phyloP scores from a whole-genome alignment of 2,797 vertebrate genomes.

The Rhabdomys pumilio region DNA sequence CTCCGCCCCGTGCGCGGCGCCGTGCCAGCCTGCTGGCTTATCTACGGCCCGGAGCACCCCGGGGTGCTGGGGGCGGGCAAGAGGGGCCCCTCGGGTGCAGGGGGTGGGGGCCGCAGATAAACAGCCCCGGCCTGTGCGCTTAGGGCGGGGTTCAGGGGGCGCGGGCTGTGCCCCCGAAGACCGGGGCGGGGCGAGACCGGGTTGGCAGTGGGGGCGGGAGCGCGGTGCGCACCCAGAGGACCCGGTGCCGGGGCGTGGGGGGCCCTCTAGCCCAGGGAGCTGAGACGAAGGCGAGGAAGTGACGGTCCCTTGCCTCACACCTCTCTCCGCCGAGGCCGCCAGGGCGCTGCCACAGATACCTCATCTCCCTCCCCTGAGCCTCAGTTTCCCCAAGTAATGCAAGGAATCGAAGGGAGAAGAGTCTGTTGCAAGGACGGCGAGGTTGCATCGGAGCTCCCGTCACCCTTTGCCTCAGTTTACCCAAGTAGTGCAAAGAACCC shows the following conservation, averaged over 20 bases:
- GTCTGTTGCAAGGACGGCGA: neutral
- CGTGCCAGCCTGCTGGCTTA: slow-evolving; percentile 82
- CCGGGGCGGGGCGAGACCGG: slow-evolving; percentile 78
- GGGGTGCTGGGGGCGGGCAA: slow-evolving; percentile 74
- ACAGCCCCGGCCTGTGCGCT: slow-evolving; percentile 82
- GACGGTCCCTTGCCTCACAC: neutral
- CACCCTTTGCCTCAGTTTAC: slow-evolving; percentile 9
- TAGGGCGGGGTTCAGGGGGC: slow-evolving; percentile 74
- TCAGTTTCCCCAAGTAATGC: slow-evolving; percentile 42
- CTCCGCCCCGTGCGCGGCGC: slow-evolving; percentile 79
- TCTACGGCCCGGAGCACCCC: slow-evolving; percentile 74
- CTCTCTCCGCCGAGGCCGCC: neutral
- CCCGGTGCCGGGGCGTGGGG: slow-evolving; percentile 69
- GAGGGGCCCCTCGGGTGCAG: slow-evolving; percentile 78
- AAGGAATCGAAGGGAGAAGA: neutral
- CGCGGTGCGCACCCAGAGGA: slow-evolving; percentile 72
- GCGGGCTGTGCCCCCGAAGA: slow-evolving; percentile 77
- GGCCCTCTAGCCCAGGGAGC: neutral
- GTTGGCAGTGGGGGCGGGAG: slow-evolving; percentile 82
- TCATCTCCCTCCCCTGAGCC: neutral
- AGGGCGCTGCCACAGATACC: neutral
- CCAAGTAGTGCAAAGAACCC: neutral
- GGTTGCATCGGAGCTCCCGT: neutral
- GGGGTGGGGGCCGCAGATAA: slow-evolving; percentile 83
- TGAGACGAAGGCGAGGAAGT: neutral